Evolutionary conservation across 1,140 invertebrate genomes (phyloP), one percentile per base, ranked within the genome.

Genomic region (Leptoteleia sp.): DNA sequence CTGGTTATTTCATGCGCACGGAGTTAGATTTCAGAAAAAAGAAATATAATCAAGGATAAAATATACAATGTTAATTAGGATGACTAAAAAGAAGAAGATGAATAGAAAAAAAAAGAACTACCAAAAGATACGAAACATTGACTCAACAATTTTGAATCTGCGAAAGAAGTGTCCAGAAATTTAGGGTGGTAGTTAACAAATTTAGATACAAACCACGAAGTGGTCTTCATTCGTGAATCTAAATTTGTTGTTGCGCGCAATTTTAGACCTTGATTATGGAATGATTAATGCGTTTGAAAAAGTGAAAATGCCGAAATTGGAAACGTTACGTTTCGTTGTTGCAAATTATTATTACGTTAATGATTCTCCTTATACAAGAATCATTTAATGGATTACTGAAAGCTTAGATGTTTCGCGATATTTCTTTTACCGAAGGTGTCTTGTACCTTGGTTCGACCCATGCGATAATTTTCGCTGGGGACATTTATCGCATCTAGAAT

Each of bases 361-460:
- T n/a, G n/a, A n/a, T n/a, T n/a, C n/a, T n/a, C n/a, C n/a, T n/a
- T n/a, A n/a, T n/a, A n/a, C n/a, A n/a, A n/a, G n/a, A n/a, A n/a
- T n/a, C n/a, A n/a, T 50, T 67, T 8, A 0, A 40, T 25, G 50
- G 11, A 62, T 11, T 16, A 4, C 37, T 52, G 35, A 27, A 62
- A 59, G 54, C 67, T 17, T 19, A 52, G 42, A 17, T 54, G 54
- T 11, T 19, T 70, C 50, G 27, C 15, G 48, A 17, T 43, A 17
- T 43, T 52, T n/a, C n/a, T n/a, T n/a, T 27, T 54, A 48, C 84
- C 83, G 80, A 79, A 83, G 84, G 84, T 83, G 79, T 84, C 83
- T 54, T 70, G 79, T 94, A 96, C 97, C 95, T 99, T 99, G 68
- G 97, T 99, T 90, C 94, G 94, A 91, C 98, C 98, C 89, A 99